Base-by-base conservation (phyloP, 2,797 vertebrate species). In the Craterocephalus amniculus region DNA sequence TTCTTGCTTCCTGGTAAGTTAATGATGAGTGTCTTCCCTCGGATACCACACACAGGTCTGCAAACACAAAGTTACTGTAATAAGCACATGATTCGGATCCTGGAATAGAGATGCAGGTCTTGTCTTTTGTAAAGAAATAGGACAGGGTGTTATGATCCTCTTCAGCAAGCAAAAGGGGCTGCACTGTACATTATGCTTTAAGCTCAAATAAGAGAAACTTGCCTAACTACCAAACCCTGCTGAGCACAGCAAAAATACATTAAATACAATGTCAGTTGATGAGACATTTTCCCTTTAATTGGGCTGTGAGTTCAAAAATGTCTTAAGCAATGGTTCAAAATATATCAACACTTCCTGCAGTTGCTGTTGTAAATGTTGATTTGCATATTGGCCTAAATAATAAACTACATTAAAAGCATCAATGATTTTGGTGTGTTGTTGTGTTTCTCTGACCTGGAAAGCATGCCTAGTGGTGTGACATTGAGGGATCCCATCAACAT, bases 401-500 rank as follows among this genome's bases (percentile, higher is more conserved):
- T 27, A 0, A n/a, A 49, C 24, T 40, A 26, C 13, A 35, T 38
- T 20, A 24, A 8, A 58, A 63, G 2, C 32, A 2, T 9, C 29
- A 63, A 51, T 26, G 51, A 31, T 59, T 26, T 36, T 16, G 52
- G 59, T 26, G 38, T 32, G 27, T 29, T 8, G 3, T 45, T 31
- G 34, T 4, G 63, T 5, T 61, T 45, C n/a, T 56, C 79, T 72
- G 64, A 92, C 97, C 97, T 97, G 93, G 97, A 99, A 61, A 99
- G 96, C 97, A 99, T 99, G 89, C 97, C 97, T 83, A 99, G 92
- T 70, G 97, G 97, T 91, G 97, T 99, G 92, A 99, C 97, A 91
- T 99, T 98, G 88, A 99, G 96, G 55, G 97, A 99, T 90, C 97
- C 97, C 97, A 99, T 99, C 91, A 99, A 93, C 97, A 99, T 99